A percentile compares a stretch with the other conserved stretches of the same genome.
Evolutionary conservation across 2,888 invertebrate genomes (phyloP).

Genomic region (Platycheirus albimanus): DNA sequence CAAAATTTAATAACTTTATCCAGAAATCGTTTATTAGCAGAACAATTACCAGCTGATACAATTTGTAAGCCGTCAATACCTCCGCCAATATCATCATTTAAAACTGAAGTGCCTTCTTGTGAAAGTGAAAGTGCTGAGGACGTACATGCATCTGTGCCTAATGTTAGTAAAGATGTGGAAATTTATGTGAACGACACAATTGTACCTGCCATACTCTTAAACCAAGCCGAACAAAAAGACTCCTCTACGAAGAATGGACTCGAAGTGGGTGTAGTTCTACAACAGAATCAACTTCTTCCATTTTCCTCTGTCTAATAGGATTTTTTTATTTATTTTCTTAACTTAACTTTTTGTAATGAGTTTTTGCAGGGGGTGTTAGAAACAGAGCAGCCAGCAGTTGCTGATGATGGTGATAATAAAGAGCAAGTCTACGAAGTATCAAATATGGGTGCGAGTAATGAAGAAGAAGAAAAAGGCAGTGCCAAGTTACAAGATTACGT

Average conservation of each 20-base stretch:
- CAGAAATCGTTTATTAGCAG: neutral
- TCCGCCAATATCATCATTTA: neutral
- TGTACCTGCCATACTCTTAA: slow-evolving; percentile 52
- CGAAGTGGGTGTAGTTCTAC: slow-evolving; percentile 71
- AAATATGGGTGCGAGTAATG: slow-evolving; percentile 11
- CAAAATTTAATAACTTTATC: neutral
- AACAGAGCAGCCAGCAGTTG: slow-evolving; percentile 19
- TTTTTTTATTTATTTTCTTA: slow-evolving; percentile 24
- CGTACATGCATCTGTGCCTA: slow-evolving; percentile 37
- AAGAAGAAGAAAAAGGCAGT: slow-evolving; percentile 34
- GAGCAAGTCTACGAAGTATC: slow-evolving; percentile 20
- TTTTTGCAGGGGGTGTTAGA: slow-evolving; percentile 68
- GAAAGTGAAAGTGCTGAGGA: slow-evolving; percentile 22
- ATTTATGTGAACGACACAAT: slow-evolving; percentile 25
- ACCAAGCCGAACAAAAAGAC: slow-evolving; percentile 29
- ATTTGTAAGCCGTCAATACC: neutral
- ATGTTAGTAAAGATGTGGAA: slow-evolving; percentile 38
- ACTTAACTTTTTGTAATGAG: slow-evolving; percentile 64
- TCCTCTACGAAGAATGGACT: slow-evolving; percentile 46
- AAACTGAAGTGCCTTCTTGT: slow-evolving; percentile 19
- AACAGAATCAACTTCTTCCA: slow-evolving; percentile 57
- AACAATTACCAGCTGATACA: slow-evolving; percentile 21
- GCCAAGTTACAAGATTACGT: slow-evolving; percentile 64
- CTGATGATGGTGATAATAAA: slow-evolving; percentile 12
- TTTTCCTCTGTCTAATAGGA: slow-evolving; percentile 23